Conservation (phyloP, 2,888 invertebrate genomes). For the Steinernema hermaphroditum region DNA sequence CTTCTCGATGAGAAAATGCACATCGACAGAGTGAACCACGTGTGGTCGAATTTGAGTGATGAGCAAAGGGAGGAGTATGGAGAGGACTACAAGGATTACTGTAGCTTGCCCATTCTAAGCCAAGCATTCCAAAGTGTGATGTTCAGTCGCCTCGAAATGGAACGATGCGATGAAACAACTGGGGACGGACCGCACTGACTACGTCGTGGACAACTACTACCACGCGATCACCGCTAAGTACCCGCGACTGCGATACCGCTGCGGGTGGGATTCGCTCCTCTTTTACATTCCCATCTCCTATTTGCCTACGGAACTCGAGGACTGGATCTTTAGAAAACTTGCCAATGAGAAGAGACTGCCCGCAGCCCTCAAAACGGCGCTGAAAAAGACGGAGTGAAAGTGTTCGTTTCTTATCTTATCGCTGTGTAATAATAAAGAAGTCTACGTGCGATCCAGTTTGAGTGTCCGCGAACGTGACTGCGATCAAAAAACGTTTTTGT, state of each 20-base stretch:
- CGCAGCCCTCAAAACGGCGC: constrained; percentile 37
- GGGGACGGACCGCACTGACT: constrained; percentile 52
- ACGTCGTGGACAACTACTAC: constrained; percentile 60
- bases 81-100: constrained; percentile 53
- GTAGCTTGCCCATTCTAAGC: constrained; percentile 40
- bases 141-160: constrained; percentile 50
- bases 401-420: too few species aligned
- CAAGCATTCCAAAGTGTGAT: not conserved
- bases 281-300: constrained; percentile 55
- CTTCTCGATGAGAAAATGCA: constrained; percentile 48
- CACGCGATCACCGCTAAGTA: constrained; percentile 59
- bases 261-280: constrained; percentile 57
- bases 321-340: constrained; percentile 42
- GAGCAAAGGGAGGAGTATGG: constrained; percentile 53
- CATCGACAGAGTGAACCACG: constrained; percentile 48
- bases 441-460: too few species aligned
- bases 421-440: too few species aligned
- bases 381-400: constrained; percentile 22
- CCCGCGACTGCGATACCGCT: constrained; percentile 53
- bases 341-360: constrained; percentile 44
- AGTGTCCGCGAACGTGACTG: too few species aligned
- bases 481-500: too few species aligned
- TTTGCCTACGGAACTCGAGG: constrained; percentile 51
- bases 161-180: constrained; percentile 46
- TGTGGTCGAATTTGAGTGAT: constrained; percentile 47